Percentiles rank a stretch among this genome's conserved stretches.
Evolutionary conservation across 2,113 vertebrate genomes (phyloP).

Genomic region (Formicarius rufipectus): DNA sequence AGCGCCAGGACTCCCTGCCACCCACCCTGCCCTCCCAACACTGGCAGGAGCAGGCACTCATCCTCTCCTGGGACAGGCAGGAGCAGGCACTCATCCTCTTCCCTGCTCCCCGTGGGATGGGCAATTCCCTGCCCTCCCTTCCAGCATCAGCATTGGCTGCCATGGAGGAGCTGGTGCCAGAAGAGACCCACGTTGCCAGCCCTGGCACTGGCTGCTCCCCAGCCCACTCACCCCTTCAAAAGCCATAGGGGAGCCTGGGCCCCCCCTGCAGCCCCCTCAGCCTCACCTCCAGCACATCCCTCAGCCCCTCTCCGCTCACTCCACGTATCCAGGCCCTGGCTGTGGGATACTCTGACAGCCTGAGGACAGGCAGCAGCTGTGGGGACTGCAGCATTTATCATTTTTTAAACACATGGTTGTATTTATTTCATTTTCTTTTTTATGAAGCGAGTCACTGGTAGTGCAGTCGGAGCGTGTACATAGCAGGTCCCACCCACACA

Average conservation of each 20-base stretch:
- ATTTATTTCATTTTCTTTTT: slow-evolving; percentile 2
- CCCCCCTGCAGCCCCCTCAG: not conserved
- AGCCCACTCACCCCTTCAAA: not conserved
- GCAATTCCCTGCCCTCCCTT: not conserved
- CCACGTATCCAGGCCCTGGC: not conserved
- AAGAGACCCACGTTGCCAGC: not conserved
- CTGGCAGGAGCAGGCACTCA: not conserved
- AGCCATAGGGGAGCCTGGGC: slow-evolving; percentile 44
- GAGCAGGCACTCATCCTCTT: not conserved
- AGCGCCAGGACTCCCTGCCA: not conserved
- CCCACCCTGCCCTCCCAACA: not conserved
- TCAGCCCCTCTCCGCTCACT: not conserved
- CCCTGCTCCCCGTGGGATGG: not conserved
- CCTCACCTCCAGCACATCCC: not conserved
- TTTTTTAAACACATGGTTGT: slow-evolving; percentile 5
- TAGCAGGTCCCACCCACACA: not conserved
- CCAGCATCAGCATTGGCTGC: not conserved
- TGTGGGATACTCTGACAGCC: not conserved
- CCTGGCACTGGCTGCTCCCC: not conserved
- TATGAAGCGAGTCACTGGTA: not conserved
- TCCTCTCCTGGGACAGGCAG: not conserved
- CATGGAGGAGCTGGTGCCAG: not conserved
- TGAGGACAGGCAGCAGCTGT: not conserved
- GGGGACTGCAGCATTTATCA: not conserved
- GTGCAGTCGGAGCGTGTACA: not conserved